phyloP scores from a whole-genome alignment of 1,140 invertebrate species.

The Adoxophyes honmai region DNA sequence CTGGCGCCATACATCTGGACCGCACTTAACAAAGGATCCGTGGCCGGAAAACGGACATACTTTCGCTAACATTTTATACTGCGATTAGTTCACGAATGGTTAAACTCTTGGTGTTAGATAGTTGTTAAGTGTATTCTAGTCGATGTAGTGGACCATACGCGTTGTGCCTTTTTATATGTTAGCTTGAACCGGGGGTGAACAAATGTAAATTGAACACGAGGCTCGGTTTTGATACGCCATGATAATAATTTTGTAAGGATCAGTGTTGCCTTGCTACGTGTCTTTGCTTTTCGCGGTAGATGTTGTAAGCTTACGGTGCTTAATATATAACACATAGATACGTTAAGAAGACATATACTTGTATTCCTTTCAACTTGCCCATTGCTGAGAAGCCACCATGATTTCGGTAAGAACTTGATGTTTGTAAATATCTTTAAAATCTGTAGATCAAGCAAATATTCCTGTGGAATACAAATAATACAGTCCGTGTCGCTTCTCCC shows the following conservation, averaged over 20 bases:
- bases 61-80: slow-evolving; percentile 43
- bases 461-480: no score
- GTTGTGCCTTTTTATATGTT: slow-evolving; percentile 55
- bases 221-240: slow-evolving; percentile 47
- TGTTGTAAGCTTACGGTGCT: slow-evolving; percentile 64
- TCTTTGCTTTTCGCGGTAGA: slow-evolving; percentile 70
- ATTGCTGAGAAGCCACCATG: slow-evolving; percentile 21
- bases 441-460: no score
- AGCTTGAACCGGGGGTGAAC: slow-evolving; percentile 38
- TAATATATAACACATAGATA: slow-evolving; percentile 33
- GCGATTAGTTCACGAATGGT: slow-evolving; percentile 27
- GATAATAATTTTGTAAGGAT: slow-evolving; percentile 58
- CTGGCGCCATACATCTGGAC: slow-evolving; percentile 63
- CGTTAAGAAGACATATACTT: slow-evolving; percentile 23
- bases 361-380: slow-evolving; percentile 11
- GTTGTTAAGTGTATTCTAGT: slow-evolving; percentile 53
- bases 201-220: slow-evolving; percentile 34
- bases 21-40: slow-evolving; percentile 60
- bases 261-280: slow-evolving; percentile 74
- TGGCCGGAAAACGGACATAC: slow-evolving; percentile 36
- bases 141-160: slow-evolving; percentile 62
- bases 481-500: no score
- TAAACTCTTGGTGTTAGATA: slow-evolving; percentile 54
- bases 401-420: slow-evolving; percentile 31
- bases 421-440: no score